Evolutionary conservation across 2,113 vertebrate genomes (phyloP).

Genomic region (Climacteris rufus): DNA sequence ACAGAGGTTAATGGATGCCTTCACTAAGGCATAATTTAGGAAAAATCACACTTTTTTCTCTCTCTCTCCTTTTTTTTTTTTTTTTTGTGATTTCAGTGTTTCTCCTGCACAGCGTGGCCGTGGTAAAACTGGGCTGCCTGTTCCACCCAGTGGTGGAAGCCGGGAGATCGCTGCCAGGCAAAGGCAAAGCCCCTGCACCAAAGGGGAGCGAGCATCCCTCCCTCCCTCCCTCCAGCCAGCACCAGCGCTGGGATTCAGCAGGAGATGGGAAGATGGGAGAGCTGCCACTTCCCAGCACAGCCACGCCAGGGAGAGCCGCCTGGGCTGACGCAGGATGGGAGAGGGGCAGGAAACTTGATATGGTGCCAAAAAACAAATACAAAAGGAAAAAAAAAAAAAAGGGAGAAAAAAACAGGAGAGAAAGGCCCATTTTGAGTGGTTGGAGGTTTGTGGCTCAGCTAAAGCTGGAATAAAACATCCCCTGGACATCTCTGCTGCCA

Average conservation of each 20-base stretch:
- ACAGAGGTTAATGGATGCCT: slow-evolving; percentile 49
- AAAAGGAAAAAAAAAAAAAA: not conserved
- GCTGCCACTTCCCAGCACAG: not conserved
- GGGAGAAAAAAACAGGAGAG: rapidly evolving
- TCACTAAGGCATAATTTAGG: slow-evolving; percentile 58
- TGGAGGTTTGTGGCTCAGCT: not conserved
- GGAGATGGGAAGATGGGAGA: not conserved
- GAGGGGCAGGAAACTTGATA: not conserved
- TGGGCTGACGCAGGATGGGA: not conserved
- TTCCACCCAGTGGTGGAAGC: slow-evolving; percentile 56
- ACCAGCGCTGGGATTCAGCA: rapidly evolving
- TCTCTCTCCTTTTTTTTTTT: not conserved
- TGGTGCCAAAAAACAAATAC: not conserved
- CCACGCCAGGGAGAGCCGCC: not conserved
- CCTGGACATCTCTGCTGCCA: rapidly evolving
- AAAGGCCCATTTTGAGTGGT: not conserved
- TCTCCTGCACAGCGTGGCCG: not conserved
- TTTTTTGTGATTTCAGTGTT: not conserved
- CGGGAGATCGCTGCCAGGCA: not conserved
- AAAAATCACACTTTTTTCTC: slow-evolving; percentile 10
- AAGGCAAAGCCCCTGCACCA: not conserved
- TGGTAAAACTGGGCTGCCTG: slow-evolving; percentile 49
- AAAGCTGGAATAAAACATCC: not conserved
- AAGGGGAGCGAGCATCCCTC: not conserved
- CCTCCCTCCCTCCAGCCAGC: not conserved